Base-by-base conservation (phyloP, 2,113 vertebrate species). In the Maccullochella peelii region DNA sequence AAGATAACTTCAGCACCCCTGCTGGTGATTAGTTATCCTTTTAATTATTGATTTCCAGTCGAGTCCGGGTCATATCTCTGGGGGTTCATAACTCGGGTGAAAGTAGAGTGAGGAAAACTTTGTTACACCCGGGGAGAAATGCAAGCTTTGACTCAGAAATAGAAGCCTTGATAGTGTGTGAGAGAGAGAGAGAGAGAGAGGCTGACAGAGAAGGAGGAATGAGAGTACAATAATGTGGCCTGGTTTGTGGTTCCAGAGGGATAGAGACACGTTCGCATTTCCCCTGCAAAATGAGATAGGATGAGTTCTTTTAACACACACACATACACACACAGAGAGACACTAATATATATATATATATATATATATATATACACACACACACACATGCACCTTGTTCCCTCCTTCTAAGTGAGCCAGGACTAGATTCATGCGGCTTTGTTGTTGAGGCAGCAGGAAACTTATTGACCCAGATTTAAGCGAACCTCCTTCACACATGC, bases 191-290 rank as follows among this genome's bases (percentile, higher is more conserved):
- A 18, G 38, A n/a, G 36, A 27, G 65, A 63, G 82, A 63, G 54
- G 33, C n/a, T 38, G 85, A 73, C 12, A 23, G 77, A 73, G 73
- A 50, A 49, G 66, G 67, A 68, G 73, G 70, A 87, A 79, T 77
- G 84, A 88, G 85, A 84, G 88, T 81, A 86, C 61, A 78, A 81
- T 58, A 65, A 82, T 80, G 85, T 93, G 94, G 88, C 91, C 93
- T 95, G 93, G 91, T 93, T 95, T 94, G 88, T 82, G 91, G 87
- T 82, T 92, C 94, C 93, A 86, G 72, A 78, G 93, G 92, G 94
- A 94, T 65, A 74, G 55, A 86, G 86, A 89, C 88, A 89, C 77
- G 82, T 87, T 87, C 33, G 47, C 72, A 84, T 92, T 91, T 85
- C 76, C 77, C 80, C 86, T 87, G 91, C 90, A 91, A 91, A 91